Evolutionary conservation across 2,888 invertebrate genomes (phyloP), one percentile per base, ranked within the genome.

Genomic region (Busseola fusca): DNA sequence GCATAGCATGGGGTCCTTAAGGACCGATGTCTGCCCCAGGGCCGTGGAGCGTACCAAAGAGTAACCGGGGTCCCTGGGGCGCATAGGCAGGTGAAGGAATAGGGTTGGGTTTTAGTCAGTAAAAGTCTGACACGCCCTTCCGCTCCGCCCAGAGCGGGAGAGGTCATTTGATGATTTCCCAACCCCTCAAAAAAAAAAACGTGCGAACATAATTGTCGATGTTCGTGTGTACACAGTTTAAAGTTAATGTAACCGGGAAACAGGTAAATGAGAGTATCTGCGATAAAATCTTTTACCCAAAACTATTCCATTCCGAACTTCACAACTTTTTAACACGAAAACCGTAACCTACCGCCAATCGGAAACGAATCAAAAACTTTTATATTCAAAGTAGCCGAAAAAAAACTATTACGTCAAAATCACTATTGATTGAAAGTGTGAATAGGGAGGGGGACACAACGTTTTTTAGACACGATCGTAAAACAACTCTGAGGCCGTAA

Each of bases 401-500:
- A 83, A 63, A 78, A 68, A 64, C 72, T 72, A 74, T 68, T 64
- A 82, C 56, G 72, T 60, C 66, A 72, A 84, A 77, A 76, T 79
- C 73, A 63, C 57, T 77, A 74, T 86, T 82, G 86, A 84, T 78
- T 81, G 78, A 76, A 76, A 73, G 73, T 59, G 69, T 67, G 58
- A 57, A 68, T 42, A 69, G 60, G 62, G 59, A 69, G n/a, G 58
- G 66, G 72, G 69, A 72, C 76, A 72, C 74, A 63, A 56, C 60
- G 37, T 27, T 57, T 62, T 57, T 58, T 75, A 78, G 76, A 78
- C 81, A 74, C 66, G 76, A 69, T 87, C 85, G 82, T 87, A 87
- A 87, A 87, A 72, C 66, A 72, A 71, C 83, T 78, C 62, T 67
- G 59, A 68, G 67, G 72, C 74, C 74, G 79, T 87, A 87, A 87